Percentiles rank a stretch among this genome's conserved stretches.
These are phyloP conservation scores for Nicator chloris DNA, from an alignment of 2,113 vertebrate species.

Conservation along the genomic window DNA sequence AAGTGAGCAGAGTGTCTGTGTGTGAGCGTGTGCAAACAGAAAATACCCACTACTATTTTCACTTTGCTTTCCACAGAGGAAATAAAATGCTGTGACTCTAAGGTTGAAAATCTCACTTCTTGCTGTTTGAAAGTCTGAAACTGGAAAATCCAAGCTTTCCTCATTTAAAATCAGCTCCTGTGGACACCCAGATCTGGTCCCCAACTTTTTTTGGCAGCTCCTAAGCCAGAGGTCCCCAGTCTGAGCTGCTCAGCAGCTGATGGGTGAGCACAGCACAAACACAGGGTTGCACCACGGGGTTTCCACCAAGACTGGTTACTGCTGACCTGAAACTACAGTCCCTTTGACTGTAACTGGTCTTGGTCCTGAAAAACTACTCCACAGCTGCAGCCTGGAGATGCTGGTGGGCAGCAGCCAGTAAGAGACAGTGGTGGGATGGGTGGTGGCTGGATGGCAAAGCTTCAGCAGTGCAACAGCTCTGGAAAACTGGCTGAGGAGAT, in stretches of 20 bases:
- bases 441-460: not conserved
- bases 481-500: not conserved
- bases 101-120: not conserved
- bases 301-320: not conserved
- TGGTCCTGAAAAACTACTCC: not conserved
- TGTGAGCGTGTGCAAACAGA: not conserved
- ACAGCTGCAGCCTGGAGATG: not conserved
- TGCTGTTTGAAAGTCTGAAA: not conserved
- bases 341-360: not conserved
- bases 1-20: not conserved
- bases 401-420: not conserved
- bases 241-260: not conserved
- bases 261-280: not conserved
- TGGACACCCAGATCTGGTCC: not conserved
- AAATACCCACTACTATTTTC: not conserved
- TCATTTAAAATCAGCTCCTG: not conserved
- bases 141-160: not conserved
- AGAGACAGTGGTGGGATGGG: not conserved
- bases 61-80: not conserved
- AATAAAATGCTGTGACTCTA: not conserved
- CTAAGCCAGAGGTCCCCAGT: not conserved
- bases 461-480: fast-evolving
- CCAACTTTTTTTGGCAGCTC: not conserved
- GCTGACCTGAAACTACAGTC: not conserved
- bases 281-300: fast-evolving